phyloP scores from a whole-genome alignment of 2,797 vertebrate genomes.

The Spinus olivaceus region DNA sequence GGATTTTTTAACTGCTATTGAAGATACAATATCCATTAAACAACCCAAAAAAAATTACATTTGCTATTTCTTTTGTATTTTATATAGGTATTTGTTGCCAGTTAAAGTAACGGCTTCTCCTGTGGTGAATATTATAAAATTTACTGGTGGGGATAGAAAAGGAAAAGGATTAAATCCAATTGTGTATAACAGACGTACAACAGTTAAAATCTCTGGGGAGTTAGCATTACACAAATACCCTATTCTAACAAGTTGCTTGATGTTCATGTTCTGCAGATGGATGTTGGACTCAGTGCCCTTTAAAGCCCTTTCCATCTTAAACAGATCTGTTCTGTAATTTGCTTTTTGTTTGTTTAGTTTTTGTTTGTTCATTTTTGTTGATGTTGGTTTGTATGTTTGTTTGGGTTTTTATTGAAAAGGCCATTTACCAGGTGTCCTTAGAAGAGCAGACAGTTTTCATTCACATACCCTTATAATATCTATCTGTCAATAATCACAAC shows the following conservation, averaged over 20 bases:
- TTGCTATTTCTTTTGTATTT: not conserved
- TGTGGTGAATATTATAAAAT: not conserved
- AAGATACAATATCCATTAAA: not conserved
- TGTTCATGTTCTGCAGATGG: not conserved
- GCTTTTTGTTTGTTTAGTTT: not conserved
- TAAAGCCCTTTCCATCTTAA: not conserved
- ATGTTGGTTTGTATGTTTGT: not conserved
- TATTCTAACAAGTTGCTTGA: not conserved
- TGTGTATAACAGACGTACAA: not conserved
- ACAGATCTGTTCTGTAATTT: not conserved
- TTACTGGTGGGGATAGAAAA: not conserved
- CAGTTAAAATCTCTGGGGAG: not conserved
- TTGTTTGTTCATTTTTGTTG: not conserved
- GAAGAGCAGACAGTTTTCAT: not conserved
- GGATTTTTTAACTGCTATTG: not conserved
- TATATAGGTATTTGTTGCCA: not conserved
- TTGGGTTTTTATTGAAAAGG: not conserved
- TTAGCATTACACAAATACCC: not conserved
- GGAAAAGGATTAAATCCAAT: not conserved
- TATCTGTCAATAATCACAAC: not conserved
- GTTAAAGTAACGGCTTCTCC: not conserved
- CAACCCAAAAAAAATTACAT: not conserved
- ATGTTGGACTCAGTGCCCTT: rapidly evolving
- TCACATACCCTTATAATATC: not conserved
- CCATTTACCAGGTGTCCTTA: not conserved